Conservation (phyloP, 2,113 vertebrate species). For the Caretta caretta region DNA sequence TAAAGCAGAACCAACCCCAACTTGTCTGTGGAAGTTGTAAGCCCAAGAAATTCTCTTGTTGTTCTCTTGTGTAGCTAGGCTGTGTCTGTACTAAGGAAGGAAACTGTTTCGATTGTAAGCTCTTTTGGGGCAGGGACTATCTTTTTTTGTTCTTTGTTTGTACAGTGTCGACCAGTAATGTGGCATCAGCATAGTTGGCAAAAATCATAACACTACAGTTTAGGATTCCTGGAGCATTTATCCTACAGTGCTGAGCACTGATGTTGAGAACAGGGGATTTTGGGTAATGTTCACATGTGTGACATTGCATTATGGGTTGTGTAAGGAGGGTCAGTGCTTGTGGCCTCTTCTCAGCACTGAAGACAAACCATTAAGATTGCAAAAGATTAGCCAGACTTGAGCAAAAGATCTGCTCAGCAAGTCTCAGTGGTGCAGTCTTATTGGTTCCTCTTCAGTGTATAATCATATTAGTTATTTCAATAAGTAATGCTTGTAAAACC, state of each 20-base stretch:
- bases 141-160: not conserved
- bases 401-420: not conserved
- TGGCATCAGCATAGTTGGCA: not conserved
- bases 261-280: conserved; percentile 10
- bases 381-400: not conserved
- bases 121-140: not conserved
- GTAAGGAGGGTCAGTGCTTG: conserved; percentile 5
- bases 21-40: not conserved
- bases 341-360: not conserved
- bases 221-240: conserved; percentile 49
- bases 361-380: not conserved
- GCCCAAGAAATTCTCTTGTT: not conserved
- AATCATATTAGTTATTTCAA: not conserved
- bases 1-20: not conserved
- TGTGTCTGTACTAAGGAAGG: conserved; percentile 20
- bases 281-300: conserved; percentile 16
- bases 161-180: not conserved
- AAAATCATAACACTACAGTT: not conserved
- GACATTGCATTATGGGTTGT: not conserved
- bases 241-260: conserved; percentile 41
- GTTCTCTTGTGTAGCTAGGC: conserved; percentile 1
- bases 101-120: not conserved
- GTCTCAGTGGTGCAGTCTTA: not conserved
- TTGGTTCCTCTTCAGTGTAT: not conserved
- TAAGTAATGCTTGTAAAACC: not conserved